Evolutionary conservation across 1,140 invertebrate genomes (phyloP), one percentile per base, ranked within the genome.

Genomic region (Drosophila novamexicana): DNA sequence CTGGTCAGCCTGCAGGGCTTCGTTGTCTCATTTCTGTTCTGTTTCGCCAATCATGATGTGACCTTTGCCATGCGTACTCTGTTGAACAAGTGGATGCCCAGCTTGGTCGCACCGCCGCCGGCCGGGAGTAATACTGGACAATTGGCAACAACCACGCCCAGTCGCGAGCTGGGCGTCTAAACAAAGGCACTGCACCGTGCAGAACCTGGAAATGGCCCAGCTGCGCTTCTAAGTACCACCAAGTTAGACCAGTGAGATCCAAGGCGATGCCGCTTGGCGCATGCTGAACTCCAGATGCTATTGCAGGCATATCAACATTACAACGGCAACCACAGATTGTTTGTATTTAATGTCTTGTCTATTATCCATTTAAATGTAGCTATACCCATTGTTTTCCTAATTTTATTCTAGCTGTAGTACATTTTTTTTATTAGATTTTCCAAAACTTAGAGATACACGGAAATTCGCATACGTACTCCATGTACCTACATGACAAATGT

Each of bases 11-110:
- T 97, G 68, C 97, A 98, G 96, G 97, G 97, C 57, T 94, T 97
- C 9, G 96, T 96, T 69, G 96, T 98, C 0, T 95, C 97, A 0
- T 94, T 97, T 29, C 93, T 98, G 4, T 98, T 98, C 91, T 98
- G 97, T 90, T 98, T 98, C 93, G 97, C 96, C 81, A 98, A 98
- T 91, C 96, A 97, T 74, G 97, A 98, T 94, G 97, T 98, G 10
- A 91, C 93, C 50, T 91, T 93, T 14, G 93, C 93, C 8, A 82
- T 93, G 6, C 91, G 92, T 34, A 91, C 81, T n/a, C 83, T 93
- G 45, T 66, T 93, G 5, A 92, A 92, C 68, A 91, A 93, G 18
- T 77, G 68, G 64, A 18, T 88, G 62, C 92, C 93, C 66, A 74
- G 56, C 6, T 10, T 92, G 47, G 62, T 92, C 6, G 47, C 85